Base-by-base conservation (phyloP, 2,888 invertebrate genomes). In the Aelia acuminata region DNA sequence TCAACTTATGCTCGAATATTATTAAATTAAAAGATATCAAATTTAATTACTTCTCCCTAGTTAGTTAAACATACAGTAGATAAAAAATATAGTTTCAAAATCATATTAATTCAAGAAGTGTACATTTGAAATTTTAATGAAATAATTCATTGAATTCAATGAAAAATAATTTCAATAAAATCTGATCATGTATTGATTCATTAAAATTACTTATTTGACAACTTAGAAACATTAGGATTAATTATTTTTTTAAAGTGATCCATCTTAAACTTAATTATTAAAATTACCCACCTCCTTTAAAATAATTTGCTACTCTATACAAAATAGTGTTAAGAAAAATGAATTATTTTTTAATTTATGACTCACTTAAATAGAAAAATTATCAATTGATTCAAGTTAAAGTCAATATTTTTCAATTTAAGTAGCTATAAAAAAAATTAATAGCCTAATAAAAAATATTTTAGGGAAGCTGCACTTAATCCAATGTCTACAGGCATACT, bases 391-490 rank as follows among this genome's bases (percentile, higher is more conserved):
- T 57, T 26, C 26, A 26, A 26, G 13, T 26, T 57, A 0, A 26
- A 26, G 3, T 26, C 4, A 57, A n/a, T 11, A 26, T 63, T 3
- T 63, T 3, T 57, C 31, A 31, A 63, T 63, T 35, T 31, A 31
- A 31, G 31, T n/a, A 26, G 5, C 26, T 5, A 8, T 3, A 13
- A 18, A 63, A 63, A 57, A 63, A 63, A 63, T 26, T 15, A 4
- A 3, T 3, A 18, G 26, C 0, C 31, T 31, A 63, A 31, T 31
- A 18, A 63, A 63, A 31, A 8, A 26, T 75, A 63, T 91, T 92
- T 87, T 91, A 95, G 97, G 3, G 97, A 97, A 92, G 96, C 97
- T 1, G 97, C 96, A 2, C 97, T 97, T 92, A 97, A 97, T 93
- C 97, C 97, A 0, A 92, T 97, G 89, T 96, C 97, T 0, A 97